Evolutionary conservation across 2,888 invertebrate species (phyloP).

Genomic region (Epinotia nisella): DNA sequence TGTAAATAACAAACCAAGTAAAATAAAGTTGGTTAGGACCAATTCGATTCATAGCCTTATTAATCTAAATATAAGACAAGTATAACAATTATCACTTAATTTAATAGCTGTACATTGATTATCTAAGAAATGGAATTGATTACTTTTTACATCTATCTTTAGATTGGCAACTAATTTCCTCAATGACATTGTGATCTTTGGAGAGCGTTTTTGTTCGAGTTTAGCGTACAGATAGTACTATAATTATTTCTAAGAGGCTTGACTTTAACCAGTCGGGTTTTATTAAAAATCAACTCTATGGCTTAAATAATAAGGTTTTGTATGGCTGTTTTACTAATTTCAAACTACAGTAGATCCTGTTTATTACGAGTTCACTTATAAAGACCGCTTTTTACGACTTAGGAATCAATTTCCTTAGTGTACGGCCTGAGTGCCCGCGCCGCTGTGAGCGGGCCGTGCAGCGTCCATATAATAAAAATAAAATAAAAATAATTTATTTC

Average conservation of each 20-base stretch:
- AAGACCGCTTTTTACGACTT: no score
- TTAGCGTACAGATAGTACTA: conserved; percentile 14
- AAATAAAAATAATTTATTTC: no score
- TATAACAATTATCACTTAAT: conserved; percentile 33
- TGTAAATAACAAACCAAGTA: conserved; percentile 14
- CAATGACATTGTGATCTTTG: conserved; percentile 61
- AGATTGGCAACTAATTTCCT: conserved; percentile 66
- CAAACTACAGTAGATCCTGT: background rate
- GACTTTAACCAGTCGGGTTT: conserved; percentile 10
- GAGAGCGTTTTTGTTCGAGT: conserved; percentile 49
- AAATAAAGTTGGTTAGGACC: background rate
- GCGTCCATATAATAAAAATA: no score
- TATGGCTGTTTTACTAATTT: background rate
- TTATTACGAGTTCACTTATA: no score
- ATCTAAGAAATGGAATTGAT: conserved; percentile 54
- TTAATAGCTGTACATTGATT: conserved; percentile 36
- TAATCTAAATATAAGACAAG: conserved; percentile 28
- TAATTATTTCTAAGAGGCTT: conserved; percentile 19
- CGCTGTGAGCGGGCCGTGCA: no score
- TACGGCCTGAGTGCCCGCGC: no score
- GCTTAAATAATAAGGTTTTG: background rate
- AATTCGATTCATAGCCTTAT: conserved; percentile 33
- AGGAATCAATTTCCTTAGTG: no score
- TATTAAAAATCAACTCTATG: background rate
- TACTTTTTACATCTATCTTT: conserved; percentile 58